A percentile compares a stretch with the other conserved stretches of the same genome.
These are phyloP conservation scores for Troides oblongomaculatus DNA, from an alignment of 2,888 invertebrate species.

Conservation along the genomic window DNA sequence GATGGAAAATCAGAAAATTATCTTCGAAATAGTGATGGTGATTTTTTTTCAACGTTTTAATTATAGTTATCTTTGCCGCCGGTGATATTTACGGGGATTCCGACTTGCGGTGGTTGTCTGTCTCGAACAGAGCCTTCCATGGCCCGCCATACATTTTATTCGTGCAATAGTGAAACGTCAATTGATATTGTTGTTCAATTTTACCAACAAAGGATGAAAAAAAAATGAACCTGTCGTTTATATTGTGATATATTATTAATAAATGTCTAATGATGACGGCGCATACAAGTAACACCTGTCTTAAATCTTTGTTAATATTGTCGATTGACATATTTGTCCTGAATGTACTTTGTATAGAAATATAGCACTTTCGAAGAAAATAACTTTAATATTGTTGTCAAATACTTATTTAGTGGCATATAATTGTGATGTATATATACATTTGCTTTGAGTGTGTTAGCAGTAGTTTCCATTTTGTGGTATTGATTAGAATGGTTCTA, in stretches of 20 bases:
- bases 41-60: constrained; percentile 33
- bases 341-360: constrained; percentile 39
- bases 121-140: constrained; percentile 43
- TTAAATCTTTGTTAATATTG: constrained; percentile 18
- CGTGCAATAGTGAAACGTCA: constrained; percentile 76
- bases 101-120: constrained; percentile 34
- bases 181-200: constrained; percentile 60
- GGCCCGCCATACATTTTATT: constrained; percentile 76
- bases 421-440: no score
- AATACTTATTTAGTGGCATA: no score
- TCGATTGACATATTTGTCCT: constrained; percentile 50
- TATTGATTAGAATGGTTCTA: no score
- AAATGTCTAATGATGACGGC: constrained; percentile 34
- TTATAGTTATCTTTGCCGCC: constrained; percentile 12
- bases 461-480: no score
- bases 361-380: constrained; percentile 43
- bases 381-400: constrained; percentile 25
- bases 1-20: constrained; percentile 57
- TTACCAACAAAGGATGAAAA: constrained; percentile 41
- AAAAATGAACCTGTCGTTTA: constrained; percentile 33
- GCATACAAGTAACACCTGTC: constrained; percentile 10
- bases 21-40: constrained; percentile 49
- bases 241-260: constrained; percentile 31
- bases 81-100: constrained; percentile 15
- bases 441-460: no score